Percentiles rank a stretch among this genome's conserved stretches.
These are phyloP conservation scores for Camponotus fellah DNA, from an alignment of 2,888 invertebrate genomes.

Conservation along the genomic window DNA sequence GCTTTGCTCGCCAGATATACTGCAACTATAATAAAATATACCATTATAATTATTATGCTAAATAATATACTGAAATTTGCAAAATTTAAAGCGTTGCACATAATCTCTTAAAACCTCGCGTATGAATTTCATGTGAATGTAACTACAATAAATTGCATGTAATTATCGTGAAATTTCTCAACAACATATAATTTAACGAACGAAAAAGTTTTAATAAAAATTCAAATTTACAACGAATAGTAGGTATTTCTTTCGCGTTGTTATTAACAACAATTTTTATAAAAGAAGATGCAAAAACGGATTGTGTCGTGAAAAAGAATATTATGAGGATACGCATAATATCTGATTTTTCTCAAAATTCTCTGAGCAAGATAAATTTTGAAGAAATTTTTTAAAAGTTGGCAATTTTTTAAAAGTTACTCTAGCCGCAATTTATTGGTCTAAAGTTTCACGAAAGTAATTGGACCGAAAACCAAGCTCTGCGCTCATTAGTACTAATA, in stretches of 20 bases:
- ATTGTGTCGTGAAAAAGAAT: neutral
- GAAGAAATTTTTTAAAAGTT: neutral
- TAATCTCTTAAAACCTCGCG: neutral
- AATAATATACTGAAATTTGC: neutral
- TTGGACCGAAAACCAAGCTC: neutral
- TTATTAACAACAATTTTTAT: neutral
- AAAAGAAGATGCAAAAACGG: neutral
- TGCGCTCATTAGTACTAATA: conserved; percentile 31
- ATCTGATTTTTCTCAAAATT: neutral
- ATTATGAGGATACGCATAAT: neutral
- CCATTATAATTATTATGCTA: neutral
- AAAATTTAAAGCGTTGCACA: neutral
- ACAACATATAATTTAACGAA: neutral
- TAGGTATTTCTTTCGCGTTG: neutral
- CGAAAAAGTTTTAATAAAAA: neutral
- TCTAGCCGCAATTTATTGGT: conserved; percentile 1
- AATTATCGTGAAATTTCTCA: neutral
- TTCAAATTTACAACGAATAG: neutral
- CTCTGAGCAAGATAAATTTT: neutral
- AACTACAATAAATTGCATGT: conserved; percentile 9
- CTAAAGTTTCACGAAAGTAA: conserved; percentile 37
- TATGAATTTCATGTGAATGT: neutral
- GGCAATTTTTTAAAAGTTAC: neutral
- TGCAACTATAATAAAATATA: conserved; percentile 15
- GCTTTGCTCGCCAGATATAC: neutral